Evolutionary conservation across 2,797 vertebrate species (phyloP).

Genomic region (Potorous gilbertii): DNA sequence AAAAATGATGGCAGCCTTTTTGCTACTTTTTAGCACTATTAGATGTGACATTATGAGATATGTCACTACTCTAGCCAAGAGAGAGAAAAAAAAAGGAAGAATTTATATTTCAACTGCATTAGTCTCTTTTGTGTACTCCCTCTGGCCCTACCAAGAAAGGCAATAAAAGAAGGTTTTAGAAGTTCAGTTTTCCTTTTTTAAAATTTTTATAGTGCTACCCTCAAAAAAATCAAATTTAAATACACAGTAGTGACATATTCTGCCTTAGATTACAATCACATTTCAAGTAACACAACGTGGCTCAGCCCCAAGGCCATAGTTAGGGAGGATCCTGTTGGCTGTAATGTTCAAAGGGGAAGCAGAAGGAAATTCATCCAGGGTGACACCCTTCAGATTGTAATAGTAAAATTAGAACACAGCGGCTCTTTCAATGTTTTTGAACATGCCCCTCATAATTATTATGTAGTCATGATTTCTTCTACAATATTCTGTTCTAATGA

Average conservation of each 20-base stretch:
- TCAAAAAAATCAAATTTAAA: conserved; percentile 81
- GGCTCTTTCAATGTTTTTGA: conserved; percentile 71
- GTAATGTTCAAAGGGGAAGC: conserved; percentile 58
- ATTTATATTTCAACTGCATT: neutral
- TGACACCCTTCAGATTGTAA: conserved; percentile 74
- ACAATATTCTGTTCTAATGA: conserved; percentile 64
- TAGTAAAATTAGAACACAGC: conserved; percentile 63
- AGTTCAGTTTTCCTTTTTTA: conserved; percentile 49
- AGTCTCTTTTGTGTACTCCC: conserved; percentile 9
- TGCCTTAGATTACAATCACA: conserved; percentile 72
- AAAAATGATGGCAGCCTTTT: conserved; percentile 20
- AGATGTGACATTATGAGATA: neutral
- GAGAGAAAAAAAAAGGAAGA: neutral
- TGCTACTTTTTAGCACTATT: neutral
- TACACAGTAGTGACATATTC: conserved; percentile 76
- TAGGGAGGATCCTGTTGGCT: conserved; percentile 66
- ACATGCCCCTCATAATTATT: conserved; percentile 63
- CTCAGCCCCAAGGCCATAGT: conserved; percentile 69
- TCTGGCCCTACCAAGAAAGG: neutral
- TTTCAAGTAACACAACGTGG: conserved; percentile 63
- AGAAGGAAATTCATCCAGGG: conserved; percentile 65
- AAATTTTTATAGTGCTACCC: conserved; percentile 60
- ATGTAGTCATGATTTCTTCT: conserved; percentile 62
- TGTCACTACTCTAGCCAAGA: neutral
- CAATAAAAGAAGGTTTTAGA: conserved; percentile 62